Evolutionary conservation across 2,113 vertebrate species (phyloP).

Genomic region (Corythornis cristatus): DNA sequence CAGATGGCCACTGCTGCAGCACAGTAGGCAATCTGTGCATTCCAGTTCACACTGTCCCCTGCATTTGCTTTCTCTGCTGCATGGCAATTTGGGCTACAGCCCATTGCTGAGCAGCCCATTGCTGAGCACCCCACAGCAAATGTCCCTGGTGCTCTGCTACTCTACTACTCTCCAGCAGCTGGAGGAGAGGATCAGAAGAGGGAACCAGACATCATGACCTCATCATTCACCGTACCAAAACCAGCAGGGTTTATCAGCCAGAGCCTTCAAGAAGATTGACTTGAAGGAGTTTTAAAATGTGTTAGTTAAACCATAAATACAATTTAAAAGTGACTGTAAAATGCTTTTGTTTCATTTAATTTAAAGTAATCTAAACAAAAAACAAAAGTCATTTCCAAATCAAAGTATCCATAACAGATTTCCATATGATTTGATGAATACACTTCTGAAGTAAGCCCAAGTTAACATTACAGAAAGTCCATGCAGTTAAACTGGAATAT

Average conservation of each 20-base stretch:
- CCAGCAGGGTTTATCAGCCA: neutral
- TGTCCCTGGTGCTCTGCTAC: neutral
- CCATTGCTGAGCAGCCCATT: neutral
- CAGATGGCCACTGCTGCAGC: neutral
- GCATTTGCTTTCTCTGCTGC: neutral
- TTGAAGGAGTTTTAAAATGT: neutral
- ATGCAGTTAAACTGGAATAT: neutral
- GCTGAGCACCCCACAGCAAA: neutral
- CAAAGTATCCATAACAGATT: neutral
- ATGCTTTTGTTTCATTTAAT: neutral
- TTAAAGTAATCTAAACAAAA: neutral
- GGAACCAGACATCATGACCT: neutral
- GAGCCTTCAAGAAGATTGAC: neutral
- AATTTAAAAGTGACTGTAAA: neutral
- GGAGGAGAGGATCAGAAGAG: neutral
- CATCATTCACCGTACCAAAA: neutral
- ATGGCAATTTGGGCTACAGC: rapidly evolving
- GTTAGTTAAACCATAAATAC: neutral
- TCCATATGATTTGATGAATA: neutral
- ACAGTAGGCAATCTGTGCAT: neutral
- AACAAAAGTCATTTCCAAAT: neutral
- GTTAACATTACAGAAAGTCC: neutral
- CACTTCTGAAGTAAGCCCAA: neutral
- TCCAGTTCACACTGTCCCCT: neutral
- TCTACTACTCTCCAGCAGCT: neutral